Evolutionary conservation across 2,113 vertebrate species (phyloP), one percentile per base, ranked within the genome.

Genomic region (Rhea americana): DNA sequence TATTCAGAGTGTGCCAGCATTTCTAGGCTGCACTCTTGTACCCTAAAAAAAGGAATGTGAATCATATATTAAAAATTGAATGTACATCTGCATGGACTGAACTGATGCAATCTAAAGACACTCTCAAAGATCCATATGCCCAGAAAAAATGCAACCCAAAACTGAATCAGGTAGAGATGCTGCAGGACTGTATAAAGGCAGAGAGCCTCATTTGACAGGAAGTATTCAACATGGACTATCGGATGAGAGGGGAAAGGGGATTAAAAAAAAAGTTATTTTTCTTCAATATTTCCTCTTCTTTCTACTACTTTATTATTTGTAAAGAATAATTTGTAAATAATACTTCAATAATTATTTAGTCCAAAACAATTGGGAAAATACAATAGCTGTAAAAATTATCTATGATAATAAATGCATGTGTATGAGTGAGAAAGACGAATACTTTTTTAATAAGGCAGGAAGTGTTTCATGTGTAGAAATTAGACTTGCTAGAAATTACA

Each of bases 241-340:
- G 28, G 9, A 15, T 78, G 15, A 55, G 82, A 79, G 9, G 8
- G 24, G 16, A 55, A 85, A 79, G 11, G 8, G 24, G 16, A 11
- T 80, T 65, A 56, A 26, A 43, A 80, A 24, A 30, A 56, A 73
- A 26, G 26, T 50, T 47, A 39, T 82, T 87, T 77, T 48, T 89
- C 67, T 79, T 91, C 91, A 79, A 2, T 73, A 70, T 90, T 58
- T 94, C 56, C 93, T 55, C 50, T 72, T 68, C 56, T 89, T 93
- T 58, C 65, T 81, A 41, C 30, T 62, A 43, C 14, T 56, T 30
- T 62, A 53, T 12, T 82, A 53, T 12, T 82, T 90, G 35, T 17
- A 66, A 83, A 76, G 19, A 85, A 67, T 35, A 35, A 53, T 12
- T 82, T 90, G 35, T 17, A 66, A 83, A 76, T 17, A 85, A 67